A percentile compares a stretch with the other conserved stretches of the same genome.
These are phyloP conservation scores for Palythoa heliodiscus DNA, from an alignment of 92 coral and sea anemone species.

Conservation along the genomic window DNA sequence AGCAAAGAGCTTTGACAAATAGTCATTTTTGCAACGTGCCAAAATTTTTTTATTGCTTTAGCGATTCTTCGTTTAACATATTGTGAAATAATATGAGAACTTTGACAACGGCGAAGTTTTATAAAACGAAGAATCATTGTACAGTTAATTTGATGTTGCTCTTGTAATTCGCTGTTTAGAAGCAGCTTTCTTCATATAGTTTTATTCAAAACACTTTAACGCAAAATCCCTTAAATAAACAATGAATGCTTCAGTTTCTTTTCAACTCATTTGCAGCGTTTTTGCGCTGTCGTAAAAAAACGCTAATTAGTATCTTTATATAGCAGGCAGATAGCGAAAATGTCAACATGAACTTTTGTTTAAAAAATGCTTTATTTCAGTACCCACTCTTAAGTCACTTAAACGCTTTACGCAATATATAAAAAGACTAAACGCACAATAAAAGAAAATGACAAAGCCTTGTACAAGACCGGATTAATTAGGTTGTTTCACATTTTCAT, in stretches of 20 bases:
- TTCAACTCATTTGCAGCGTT: not conserved
- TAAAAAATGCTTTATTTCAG: not conserved
- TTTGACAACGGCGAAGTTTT: not conserved
- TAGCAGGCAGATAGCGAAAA: not conserved
- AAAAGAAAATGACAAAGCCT: not conserved
- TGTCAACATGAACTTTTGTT: slow-evolving; percentile 8
- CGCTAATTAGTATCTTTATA: not conserved
- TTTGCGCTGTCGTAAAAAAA: not conserved
- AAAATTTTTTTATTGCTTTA: not conserved
- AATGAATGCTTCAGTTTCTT: not conserved
- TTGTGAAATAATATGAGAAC: not conserved
- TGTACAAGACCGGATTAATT: not conserved
- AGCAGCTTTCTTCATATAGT: not conserved
- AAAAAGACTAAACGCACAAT: not conserved
- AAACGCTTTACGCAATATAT: not conserved
- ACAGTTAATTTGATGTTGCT: too few species aligned
- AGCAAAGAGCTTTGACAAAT: too few species aligned
- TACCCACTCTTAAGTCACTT: not conserved
- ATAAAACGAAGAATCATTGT: not conserved
- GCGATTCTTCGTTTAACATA: not conserved
- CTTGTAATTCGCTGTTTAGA: too few species aligned
- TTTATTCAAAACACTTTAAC: not conserved
- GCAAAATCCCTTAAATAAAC: not conserved
- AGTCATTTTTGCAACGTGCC: not conserved
- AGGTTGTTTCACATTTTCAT: not conserved